Conservation (phyloP, 2,113 vertebrate genomes). For the Perca fluviatilis region DNA sequence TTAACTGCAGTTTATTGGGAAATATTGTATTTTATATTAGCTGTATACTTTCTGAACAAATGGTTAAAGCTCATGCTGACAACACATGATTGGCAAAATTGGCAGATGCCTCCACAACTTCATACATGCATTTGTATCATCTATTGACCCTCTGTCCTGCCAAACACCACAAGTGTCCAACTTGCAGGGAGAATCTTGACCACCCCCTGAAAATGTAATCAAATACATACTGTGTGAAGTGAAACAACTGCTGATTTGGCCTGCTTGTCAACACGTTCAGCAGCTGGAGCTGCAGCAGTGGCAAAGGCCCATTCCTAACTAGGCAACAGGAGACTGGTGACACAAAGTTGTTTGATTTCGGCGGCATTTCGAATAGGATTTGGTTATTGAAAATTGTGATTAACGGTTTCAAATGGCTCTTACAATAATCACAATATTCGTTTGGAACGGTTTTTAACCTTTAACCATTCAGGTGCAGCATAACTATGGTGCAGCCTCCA, state of each 20-base stretch:
- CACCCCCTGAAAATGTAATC: not conserved
- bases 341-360: too few species aligned
- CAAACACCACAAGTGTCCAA: not conserved
- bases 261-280: too few species aligned
- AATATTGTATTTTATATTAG: not conserved
- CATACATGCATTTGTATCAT: not conserved
- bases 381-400: too few species aligned
- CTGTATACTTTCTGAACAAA: too few species aligned
- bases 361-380: too few species aligned
- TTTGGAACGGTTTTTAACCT: too few species aligned
- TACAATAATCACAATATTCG: too few species aligned
- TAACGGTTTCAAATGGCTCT: too few species aligned
- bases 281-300: too few species aligned
- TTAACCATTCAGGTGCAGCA: not conserved
- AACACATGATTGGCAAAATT: not conserved
- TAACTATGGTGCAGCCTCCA: not conserved
- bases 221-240: not conserved
- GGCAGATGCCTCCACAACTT: not conserved
- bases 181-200: not conserved
- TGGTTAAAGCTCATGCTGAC: not conserved
- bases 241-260: too few species aligned
- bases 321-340: too few species aligned
- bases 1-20: not conserved
- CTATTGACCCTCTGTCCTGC: not conserved
- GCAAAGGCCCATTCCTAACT: too few species aligned